Base-by-base conservation (phyloP, 1,140 invertebrate species). In the Metaphire vulgaris region DNA sequence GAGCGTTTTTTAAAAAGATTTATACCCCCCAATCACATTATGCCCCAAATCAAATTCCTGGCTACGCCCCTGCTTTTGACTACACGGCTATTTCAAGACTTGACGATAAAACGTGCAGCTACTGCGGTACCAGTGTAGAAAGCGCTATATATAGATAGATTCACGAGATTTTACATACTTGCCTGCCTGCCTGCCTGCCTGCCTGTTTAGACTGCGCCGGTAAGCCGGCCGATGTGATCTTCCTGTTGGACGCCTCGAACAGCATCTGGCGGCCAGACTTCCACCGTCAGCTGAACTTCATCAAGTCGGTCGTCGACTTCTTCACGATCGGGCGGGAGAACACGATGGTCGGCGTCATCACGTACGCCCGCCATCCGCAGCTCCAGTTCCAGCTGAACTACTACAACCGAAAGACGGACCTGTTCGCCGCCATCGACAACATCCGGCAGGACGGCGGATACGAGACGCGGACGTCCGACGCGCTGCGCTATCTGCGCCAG, bases 151-250 rank as follows among this genome's bases (percentile, higher is more conserved):
- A n/a, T n/a, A n/a, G n/a, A n/a, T n/a, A n/a, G n/a, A n/a, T n/a
- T n/a, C n/a, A n/a, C n/a, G n/a, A n/a, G n/a, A n/a, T n/a, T n/a
- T n/a, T n/a, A n/a, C n/a, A n/a, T n/a, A n/a, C n/a, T n/a, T n/a
- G n/a, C n/a, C n/a, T n/a, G n/a, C n/a, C n/a, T n/a, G n/a, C n/a
- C n/a, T n/a, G n/a, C n/a, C n/a, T n/a, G n/a, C n/a, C n/a, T n/a
- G n/a, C n/a, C n/a, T n/a, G n/a, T 79, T 66, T 77, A 85, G 83
- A 80, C 26, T 85, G 83, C 26, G 76, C 73, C 14, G 81, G 80
- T 21, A 85, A 83, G 56, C 80, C 82, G 69, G 82, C 82, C 0
- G 83, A 85, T 65, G 78, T 85, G 21, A 81, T 80, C 71, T 83
- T 85, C 75, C 41, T 84, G 6, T 65, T 85, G 33, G 83, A 85